phyloP scores from a whole-genome alignment of 1,140 invertebrate genomes.

The Neotoxoptera formosana region DNA sequence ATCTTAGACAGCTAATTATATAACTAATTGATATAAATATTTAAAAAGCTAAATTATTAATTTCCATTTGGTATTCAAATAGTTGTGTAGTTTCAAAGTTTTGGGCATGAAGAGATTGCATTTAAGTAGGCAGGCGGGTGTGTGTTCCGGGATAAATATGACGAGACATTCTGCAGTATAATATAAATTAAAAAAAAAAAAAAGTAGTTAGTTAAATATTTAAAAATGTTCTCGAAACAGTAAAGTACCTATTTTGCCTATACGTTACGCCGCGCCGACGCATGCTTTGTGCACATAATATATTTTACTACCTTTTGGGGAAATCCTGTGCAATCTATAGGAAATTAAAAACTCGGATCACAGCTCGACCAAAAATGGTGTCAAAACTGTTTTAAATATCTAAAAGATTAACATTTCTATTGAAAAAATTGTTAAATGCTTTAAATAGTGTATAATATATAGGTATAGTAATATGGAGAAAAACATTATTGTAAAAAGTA shows the following conservation, averaged over 20 bases:
- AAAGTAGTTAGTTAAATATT: not conserved
- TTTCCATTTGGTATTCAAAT: not conserved
- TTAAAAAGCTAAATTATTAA: constrained; percentile 12
- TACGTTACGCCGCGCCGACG: not conserved
- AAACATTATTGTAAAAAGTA: too few relatives aligned
- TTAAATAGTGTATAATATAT: not conserved
- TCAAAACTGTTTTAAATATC: not conserved
- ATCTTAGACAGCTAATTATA: not conserved
- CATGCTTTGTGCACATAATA: not conserved
- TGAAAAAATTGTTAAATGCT: not conserved
- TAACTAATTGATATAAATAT: not conserved
- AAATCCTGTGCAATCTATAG: not conserved
- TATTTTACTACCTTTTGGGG: not conserved
- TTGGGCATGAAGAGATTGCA: not conserved
- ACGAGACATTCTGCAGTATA: not conserved
- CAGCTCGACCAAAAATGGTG: not conserved
- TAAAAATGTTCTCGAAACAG: not conserved
- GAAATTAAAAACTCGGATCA: not conserved
- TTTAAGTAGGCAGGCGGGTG: not conserved
- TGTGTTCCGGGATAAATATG: not conserved
- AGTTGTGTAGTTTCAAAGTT: constrained; percentile 11
- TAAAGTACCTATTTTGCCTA: not conserved
- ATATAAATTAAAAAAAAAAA: not conserved
- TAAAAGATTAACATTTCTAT: not conserved
- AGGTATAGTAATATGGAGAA: too few relatives aligned